These are phyloP conservation scores for Malthinus flaveolus DNA, from an alignment of 2,888 invertebrate species.

Conservation along the genomic window DNA sequence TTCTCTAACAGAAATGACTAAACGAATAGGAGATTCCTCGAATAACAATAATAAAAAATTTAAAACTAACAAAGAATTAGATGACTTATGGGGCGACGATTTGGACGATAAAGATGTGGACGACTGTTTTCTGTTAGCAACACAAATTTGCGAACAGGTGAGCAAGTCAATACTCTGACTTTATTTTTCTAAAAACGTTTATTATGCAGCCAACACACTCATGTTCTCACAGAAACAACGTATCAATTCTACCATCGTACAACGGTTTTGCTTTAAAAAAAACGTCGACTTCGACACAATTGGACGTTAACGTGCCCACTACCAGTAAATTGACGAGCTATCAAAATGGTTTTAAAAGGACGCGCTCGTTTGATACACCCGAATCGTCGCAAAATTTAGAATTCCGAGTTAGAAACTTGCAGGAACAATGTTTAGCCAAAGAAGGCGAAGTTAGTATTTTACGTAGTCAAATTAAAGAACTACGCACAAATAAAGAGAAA, in stretches of 20 bases:
- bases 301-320: background rate
- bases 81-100: slow-evolving; percentile 46
- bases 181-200: background rate
- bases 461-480: slow-evolving; percentile 58
- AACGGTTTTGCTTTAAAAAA: slow-evolving; percentile 36
- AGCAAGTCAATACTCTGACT: background rate
- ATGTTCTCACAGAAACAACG: slow-evolving; percentile 21
- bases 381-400: background rate
- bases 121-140: slow-evolving; percentile 44
- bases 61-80: slow-evolving; percentile 33
- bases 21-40: slow-evolving; percentile 16
- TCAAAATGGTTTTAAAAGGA: slow-evolving; percentile 9
- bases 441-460: slow-evolving; percentile 63
- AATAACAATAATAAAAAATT: slow-evolving; percentile 39
- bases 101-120: slow-evolving; percentile 45
- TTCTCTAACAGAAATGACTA: slow-evolving; percentile 18
- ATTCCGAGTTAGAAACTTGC: slow-evolving; percentile 37
- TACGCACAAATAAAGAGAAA: slow-evolving; percentile 54
- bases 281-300: slow-evolving; percentile 35
- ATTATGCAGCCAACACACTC: background rate
- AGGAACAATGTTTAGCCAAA: slow-evolving; percentile 60
- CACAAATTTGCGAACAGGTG: slow-evolving; percentile 40
- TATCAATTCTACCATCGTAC: slow-evolving; percentile 39
- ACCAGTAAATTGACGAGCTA: slow-evolving; percentile 1
- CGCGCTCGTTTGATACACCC: background rate